Evolutionary conservation across 2,797 vertebrate genomes (phyloP), one percentile per base, ranked within the genome.

Genomic region (Silurus aristotelis): DNA sequence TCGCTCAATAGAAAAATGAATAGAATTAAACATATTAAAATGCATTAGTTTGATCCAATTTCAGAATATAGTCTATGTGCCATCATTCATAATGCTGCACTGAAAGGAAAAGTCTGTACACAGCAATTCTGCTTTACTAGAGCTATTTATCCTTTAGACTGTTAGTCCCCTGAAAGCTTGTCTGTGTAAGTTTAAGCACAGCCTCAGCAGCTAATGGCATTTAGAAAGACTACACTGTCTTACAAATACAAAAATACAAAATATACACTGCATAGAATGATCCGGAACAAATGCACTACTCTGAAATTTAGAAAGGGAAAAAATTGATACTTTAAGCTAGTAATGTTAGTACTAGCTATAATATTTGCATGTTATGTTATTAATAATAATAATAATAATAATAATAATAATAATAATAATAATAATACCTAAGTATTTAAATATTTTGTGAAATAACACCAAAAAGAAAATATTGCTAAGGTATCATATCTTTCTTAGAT

Each of bases 111-210:
- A 19, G n/a, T 19, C 38, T 79, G 73, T 66, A 83, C 46, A 80
- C 73, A 80, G 66, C 55, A 82, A 52, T 75, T 87, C 58, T 86
- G 83, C n/a, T 60, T 81, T 38, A 68, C 56, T 22, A 70, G 80
- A 66, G 83, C 82, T 48, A 85, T 90, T 94, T 93, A 93, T 94
- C 90, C 90, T 90, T 77, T 89, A 91, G 93, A 93, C 92, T 90
- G 85, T 88, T 86, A 79, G 81, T 91, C 88, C 92, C 92, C 83
- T 85, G 88, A 90, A 93, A 92, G 85, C 88, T 88, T 88, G 90
- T 78, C 58, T 89, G 89, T 87, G 90, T 60, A 61, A 90, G 89
- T 87, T 22, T 91, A 84, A 89, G 81, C 86, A 79, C 83, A 91
- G 90, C 72, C 81, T 90, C 87, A 88, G 76, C 76, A 63, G 31